Base-by-base conservation (phyloP, 2,113 vertebrate genomes). In the Silurus glanis region DNA sequence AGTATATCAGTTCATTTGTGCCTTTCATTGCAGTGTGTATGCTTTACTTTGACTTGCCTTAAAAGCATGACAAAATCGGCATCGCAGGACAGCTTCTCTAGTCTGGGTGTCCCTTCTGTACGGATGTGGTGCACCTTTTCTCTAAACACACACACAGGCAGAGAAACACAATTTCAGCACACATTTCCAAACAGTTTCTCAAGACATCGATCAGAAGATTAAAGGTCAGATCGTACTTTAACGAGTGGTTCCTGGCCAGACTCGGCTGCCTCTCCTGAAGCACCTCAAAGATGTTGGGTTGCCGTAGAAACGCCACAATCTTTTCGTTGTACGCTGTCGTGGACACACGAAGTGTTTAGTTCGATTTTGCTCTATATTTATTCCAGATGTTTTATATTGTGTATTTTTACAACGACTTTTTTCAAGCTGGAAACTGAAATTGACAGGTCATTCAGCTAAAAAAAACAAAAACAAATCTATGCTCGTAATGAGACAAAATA, bases 111-210 rank as follows among this genome's bases (percentile, higher is more conserved):
- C 74, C 96, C 97, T 91, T 97, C 97, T 80, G 96, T 97, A 49
- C 96, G 95, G 92, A 97, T 97, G 89, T 97, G 97, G 91, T 97
- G 96, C 85, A 97, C 96, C 95, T 97, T 97, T 94, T 97, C 96
- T 95, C 97, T 97, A 80, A 28, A 86, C 7, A 71, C 66, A 85
- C 49, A 90, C 45, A 87, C 67, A 80, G 19, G 62, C 58, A 83
- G 72, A 87, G 25, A 71, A n/a, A 81, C 53, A 75, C 61, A 21
- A 37, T 37, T 37, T 37, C 37, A 37, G 37, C 69, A 67, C 23
- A 49, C 37, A 82, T 12, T 45, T 61, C 23, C 17, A 28, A 10
- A 45, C 2, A 61, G 9, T 37, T 61, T 55, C 49, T 12, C 37
- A 67, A 14, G 58, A 83, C 66, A 7, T 28, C 28, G 17, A 83